Base-by-base conservation (phyloP, 2,888 invertebrate genomes). In the Emesis furor region DNA sequence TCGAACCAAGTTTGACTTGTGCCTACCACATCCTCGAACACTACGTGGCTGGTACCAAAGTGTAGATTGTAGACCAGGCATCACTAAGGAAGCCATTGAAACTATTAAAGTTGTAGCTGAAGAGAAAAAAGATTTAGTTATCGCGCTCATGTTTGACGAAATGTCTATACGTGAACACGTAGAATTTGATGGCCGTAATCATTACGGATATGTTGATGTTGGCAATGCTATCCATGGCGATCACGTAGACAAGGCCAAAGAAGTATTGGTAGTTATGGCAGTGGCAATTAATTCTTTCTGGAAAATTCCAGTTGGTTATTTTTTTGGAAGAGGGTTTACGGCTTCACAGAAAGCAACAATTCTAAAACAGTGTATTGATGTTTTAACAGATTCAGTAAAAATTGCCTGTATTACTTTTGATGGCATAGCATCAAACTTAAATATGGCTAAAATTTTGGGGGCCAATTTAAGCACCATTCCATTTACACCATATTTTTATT, bases 251-350 rank as follows among this genome's bases (percentile, higher is more conserved):
- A 71, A 79, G 79, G 71, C 37, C 37, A 24, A 24, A 37, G 37
- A 37, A 7, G 74, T 65, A 65, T 65, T 74, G 32, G 74, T 74
- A 74, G 62, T 62, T 6, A 74, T 74, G 74, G 74, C 74, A 74
- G 74, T 74, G 39, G 65, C 74, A 39, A 74, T 74, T 37, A 74
- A 74, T 42, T 75, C 32, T 59, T 75, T 75, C 62, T 75, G 75
- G 75, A 75, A 75, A 75, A 75, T 75, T 39, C 75, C 65, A 75
- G 62, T 75, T 17, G 75, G 37, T 75, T 75, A 75, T 75, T 75
- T 75, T 65, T 75, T 75, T 75, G 75, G 75, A 65, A 35, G 75
- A 75, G 65, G 75, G 39, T 75, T 75, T 75, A 75, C 75, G 65
- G 65, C 75, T 6, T 0, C 24, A 75, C 75, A 75, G 68, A 68